Evolutionary conservation across 2,113 vertebrate genomes (phyloP).

Genomic region (Pica pica): DNA sequence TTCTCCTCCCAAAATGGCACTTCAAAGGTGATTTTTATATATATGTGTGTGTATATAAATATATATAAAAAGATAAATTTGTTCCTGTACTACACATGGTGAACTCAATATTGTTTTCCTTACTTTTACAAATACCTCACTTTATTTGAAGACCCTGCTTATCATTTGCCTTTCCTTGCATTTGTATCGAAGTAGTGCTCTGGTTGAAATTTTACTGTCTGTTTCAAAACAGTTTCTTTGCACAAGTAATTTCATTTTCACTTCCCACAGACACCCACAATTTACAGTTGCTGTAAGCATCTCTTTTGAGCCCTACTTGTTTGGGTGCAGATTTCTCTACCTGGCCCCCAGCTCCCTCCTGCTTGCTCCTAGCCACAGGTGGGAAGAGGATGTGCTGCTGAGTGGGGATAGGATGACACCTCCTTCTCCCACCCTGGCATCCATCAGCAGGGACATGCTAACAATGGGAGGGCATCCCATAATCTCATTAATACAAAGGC

Average conservation of each 20-base stretch:
- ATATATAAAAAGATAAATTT: neutral
- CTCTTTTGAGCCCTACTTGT: neutral
- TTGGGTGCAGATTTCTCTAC: neutral
- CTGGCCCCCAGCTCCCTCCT: neutral
- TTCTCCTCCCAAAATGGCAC: neutral
- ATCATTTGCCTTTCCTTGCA: neutral
- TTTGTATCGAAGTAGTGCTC: accelerated
- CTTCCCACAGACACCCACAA: neutral
- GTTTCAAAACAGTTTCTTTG: neutral
- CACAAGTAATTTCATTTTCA: neutral
- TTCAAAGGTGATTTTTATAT: accelerated
- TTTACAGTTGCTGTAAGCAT: neutral
- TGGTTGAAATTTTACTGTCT: neutral
- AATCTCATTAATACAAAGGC: neutral
- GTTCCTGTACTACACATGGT: neutral
- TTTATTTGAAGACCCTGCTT: neutral
- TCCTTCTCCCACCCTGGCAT: neutral
- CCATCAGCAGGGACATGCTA: neutral
- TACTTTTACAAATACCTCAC: neutral
- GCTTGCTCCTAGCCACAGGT: neutral
- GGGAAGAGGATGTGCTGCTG: neutral
- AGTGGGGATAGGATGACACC: accelerated
- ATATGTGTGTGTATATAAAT: neutral
- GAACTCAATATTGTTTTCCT: neutral
- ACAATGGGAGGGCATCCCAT: neutral